A percentile compares a stretch with the other conserved stretches of the same genome.
Conservation (phyloP, 1,140 invertebrate genomes). For the Notospermus geniculatus region DNA sequence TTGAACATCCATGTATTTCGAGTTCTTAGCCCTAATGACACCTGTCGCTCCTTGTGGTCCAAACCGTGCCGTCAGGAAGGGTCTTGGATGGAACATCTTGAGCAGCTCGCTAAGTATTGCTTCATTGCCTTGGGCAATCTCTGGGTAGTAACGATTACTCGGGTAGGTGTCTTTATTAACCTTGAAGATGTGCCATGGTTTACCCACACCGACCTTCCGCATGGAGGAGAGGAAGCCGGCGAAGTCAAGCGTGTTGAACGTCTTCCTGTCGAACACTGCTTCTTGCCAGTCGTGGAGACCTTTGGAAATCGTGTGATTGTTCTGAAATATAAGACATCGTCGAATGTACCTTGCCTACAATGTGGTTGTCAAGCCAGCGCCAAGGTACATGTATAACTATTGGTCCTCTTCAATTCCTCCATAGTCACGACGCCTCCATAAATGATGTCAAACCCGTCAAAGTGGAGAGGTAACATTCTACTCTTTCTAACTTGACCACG, state of each 20-base stretch:
- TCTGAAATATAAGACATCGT: neutral
- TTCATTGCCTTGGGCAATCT: constrained; percentile 13
- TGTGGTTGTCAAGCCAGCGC: no score
- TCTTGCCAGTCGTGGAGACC: neutral
- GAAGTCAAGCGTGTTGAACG: neutral
- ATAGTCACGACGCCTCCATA: no score
- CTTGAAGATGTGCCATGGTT: constrained; percentile 1
- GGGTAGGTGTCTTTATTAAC: neutral
- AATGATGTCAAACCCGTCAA: no score
- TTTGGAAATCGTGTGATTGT: neutral
- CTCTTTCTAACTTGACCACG: no score
- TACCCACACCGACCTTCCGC: neutral
- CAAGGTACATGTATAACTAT: no score
- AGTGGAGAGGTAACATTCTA: no score
- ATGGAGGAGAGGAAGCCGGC: neutral
- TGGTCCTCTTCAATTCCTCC: no score
- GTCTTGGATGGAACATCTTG: constrained; percentile 25
- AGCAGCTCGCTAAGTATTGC: constrained; percentile 20
- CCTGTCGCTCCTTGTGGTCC: constrained; percentile 32
- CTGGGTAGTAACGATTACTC: constrained; percentile 11
- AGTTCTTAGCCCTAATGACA: constrained; percentile 24
- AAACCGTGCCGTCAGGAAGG: constrained; percentile 29
- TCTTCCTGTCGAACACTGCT: neutral
- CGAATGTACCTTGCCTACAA: no score
- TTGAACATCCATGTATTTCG: constrained; percentile 29